Base-by-base conservation (phyloP, 2,888 invertebrate genomes). In the Apamea crenata region DNA sequence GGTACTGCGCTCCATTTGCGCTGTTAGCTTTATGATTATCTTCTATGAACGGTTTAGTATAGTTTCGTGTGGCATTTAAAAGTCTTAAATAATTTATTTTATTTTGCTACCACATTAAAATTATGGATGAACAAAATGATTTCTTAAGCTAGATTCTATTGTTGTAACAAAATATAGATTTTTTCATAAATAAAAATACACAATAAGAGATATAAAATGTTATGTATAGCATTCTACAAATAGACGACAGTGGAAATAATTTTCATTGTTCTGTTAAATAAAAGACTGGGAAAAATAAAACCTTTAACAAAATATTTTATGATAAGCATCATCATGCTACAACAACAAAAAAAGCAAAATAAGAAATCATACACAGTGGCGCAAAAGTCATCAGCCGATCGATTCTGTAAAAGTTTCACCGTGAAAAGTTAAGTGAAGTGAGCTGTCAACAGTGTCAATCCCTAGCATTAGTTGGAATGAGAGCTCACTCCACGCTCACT, bases 11-110 rank as follows among this genome's bases (percentile, higher is more conserved):
- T 90, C 91, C 91, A 92, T 93, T 93, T 92, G 90, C 92, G 87
- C 88, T 87, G 88, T 87, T 84, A 91, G 89, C 89, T 92, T 92
- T 92, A 93, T 92, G 92, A 92, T 92, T 92, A 92, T 92, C 90
- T 91, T 88, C 89, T 87, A 88, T 88, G 90, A 91, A 92, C 89
- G 90, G 90, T 91, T 92, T 92, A 92, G 91, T 92, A 91, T 90
- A 88, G 90, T 91, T 89, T 90, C 83, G 84, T 88, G 85, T 87
- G 85, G 82, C 76, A 72, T 83, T 78, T 74, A 71, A 77, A 81
- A 83, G 32, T 65, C 10, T 69, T 68, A 83, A 85, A 85, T 65
- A 59, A 50, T 65, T 50, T 63, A 63, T 3, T 53, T 36, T 7
- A 69, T 7, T 67, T 32, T 10, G 2, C 12, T 12, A 66, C 14